Percentiles rank a stretch among this genome's conserved stretches.
These are phyloP conservation scores for Thera britannica DNA, from an alignment of 2,888 invertebrate genomes.

Conservation along the genomic window DNA sequence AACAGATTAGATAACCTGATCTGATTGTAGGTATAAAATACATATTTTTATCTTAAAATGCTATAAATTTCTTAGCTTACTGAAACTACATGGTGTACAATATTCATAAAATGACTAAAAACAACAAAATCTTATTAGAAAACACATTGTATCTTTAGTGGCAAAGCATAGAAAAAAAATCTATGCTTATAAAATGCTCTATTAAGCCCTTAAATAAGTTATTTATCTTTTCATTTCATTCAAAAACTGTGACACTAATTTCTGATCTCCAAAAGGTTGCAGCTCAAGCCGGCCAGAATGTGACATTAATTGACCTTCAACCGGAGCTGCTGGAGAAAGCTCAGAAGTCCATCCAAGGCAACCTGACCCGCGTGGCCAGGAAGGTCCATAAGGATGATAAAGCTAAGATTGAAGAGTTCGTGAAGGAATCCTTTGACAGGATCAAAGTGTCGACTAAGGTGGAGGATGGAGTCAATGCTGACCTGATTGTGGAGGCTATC, in stretches of 20 bases:
- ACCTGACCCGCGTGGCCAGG: slow-evolving; percentile 91
- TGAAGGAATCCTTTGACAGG: slow-evolving; percentile 83
- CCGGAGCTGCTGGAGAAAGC: slow-evolving; percentile 90
- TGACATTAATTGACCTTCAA: slow-evolving; percentile 91
- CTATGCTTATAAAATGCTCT: no score
- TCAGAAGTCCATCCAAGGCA: slow-evolving; percentile 87
- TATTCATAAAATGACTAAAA: no score
- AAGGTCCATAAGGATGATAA: slow-evolving; percentile 89
- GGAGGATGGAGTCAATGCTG: slow-evolving; percentile 85
- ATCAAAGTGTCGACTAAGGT: slow-evolving; percentile 85
- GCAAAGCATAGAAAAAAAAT: no score
- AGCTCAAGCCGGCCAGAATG: slow-evolving; percentile 92
- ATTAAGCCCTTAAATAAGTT: no score
- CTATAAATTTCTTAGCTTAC: background rate
- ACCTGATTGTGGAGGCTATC: slow-evolving; percentile 94
- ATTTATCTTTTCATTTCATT: no score
- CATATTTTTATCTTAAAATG: background rate
- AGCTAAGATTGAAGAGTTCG: slow-evolving; percentile 87
- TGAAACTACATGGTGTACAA: no score
- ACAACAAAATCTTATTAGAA: no score
- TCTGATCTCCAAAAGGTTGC: slow-evolving; percentile 87
- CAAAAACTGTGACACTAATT: background rate
- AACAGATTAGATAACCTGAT: background rate
- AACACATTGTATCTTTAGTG: no score
- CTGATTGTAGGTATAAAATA: background rate